phyloP scores from a whole-genome alignment of 2,113 vertebrate species.

The Trichomycterus rosablanca region DNA sequence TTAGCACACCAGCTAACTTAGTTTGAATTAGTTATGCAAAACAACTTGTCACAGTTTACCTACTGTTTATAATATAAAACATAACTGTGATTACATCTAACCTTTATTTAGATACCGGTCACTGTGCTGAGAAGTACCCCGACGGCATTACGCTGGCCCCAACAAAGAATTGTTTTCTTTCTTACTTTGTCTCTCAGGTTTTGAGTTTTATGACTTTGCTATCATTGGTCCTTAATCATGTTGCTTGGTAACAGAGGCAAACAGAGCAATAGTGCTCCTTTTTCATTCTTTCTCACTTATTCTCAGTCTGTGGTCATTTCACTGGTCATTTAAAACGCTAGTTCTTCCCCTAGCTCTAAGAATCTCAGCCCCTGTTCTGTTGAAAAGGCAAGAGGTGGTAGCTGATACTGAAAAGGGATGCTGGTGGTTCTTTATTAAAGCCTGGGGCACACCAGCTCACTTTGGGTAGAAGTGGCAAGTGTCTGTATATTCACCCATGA shows the following conservation, averaged over 20 bases:
- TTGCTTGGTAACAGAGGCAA: conserved; percentile 42
- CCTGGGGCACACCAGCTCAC: conserved; percentile 3
- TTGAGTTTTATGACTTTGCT: conserved; percentile 44
- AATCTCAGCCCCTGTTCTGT: conserved; percentile 47
- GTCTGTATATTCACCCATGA: no score
- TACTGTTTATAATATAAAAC: no score
- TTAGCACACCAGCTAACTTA: no score
- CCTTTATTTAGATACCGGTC: no score
- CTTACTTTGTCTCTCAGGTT: background rate
- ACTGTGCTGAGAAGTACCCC: no score
- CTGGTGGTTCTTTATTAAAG: conserved; percentile 24
- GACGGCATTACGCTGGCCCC: no score
- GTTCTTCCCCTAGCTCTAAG: conserved; percentile 20
- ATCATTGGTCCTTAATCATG: conserved; percentile 22
- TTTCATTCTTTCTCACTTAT: conserved; percentile 11
- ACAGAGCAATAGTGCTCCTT: conserved; percentile 23
- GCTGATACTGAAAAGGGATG: no score
- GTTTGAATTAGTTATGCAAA: no score
- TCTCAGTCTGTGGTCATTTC: conserved; percentile 21
- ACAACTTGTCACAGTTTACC: no score
- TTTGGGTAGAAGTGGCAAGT: conserved; percentile 22
- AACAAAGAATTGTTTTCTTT: no score
- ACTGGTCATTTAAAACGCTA: conserved; percentile 26
- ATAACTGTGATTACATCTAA: no score
- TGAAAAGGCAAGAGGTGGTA: conserved; percentile 25